Percentiles rank a stretch among this genome's conserved stretches.
These are phyloP conservation scores for Zeus faber DNA, from an alignment of 2,113 vertebrate genomes.

Conservation along the genomic window DNA sequence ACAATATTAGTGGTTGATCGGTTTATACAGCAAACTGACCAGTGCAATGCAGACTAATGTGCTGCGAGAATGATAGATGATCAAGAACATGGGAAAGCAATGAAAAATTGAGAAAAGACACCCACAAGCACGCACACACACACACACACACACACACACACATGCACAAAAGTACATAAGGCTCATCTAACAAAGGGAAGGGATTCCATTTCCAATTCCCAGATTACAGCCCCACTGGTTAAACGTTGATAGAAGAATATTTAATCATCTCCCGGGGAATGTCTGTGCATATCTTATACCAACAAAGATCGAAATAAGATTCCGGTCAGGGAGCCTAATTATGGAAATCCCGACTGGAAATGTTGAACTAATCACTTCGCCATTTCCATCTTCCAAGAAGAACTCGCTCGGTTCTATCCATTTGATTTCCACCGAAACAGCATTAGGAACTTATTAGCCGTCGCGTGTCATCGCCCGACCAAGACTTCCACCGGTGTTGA, in stretches of 20 bases:
- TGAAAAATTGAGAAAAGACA: constrained; percentile 33
- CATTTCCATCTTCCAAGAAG: constrained; percentile 56
- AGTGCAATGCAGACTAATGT: constrained; percentile 32
- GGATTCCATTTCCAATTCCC: constrained; percentile 53
- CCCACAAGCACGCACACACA: constrained; percentile 19
- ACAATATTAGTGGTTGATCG: too few relatives aligned
- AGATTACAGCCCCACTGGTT: constrained; percentile 56
- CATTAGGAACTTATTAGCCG: constrained; percentile 30
- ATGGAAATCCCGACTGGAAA: constrained; percentile 64
- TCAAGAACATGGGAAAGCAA: constrained; percentile 19
- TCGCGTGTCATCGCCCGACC: constrained; percentile 20
- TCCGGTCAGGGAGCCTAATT: constrained; percentile 63
- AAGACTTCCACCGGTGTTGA: constrained; percentile 11
- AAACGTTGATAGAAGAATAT: constrained; percentile 69
- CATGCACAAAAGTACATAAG: constrained; percentile 24
- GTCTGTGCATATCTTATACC: constrained; percentile 64
- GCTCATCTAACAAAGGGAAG: constrained; percentile 41
- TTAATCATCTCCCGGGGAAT: constrained; percentile 61
- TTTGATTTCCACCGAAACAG: constrained; percentile 37
- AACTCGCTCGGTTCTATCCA: constrained; percentile 31
- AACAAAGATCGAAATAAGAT: constrained; percentile 58
- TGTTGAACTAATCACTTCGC: constrained; percentile 58
- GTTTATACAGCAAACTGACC: constrained; percentile 17
- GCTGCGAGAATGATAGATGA: too few relatives aligned
- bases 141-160: constrained; percentile 12